Percentiles rank a stretch among this genome's conserved stretches.
These are phyloP conservation scores for Acrobasis repandana DNA, from an alignment of 2,888 invertebrate genomes.

Conservation along the genomic window DNA sequence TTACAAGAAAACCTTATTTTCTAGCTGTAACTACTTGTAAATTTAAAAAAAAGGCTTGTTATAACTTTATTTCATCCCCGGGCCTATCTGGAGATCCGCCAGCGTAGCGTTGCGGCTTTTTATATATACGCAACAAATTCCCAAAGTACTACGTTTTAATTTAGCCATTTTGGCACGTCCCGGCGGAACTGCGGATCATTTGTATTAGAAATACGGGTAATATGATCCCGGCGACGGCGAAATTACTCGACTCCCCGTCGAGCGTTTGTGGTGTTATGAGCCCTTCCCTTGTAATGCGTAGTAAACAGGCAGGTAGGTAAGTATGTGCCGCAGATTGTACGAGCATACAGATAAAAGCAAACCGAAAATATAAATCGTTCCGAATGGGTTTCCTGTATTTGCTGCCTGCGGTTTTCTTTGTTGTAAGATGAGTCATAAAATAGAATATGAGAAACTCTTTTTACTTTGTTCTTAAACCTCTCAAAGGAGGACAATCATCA, in stretches of 20 bases:
- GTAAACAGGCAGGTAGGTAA: not conserved
- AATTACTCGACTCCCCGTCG: conserved; percentile 47
- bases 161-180: conserved; percentile 76
- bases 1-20: too few relatives aligned
- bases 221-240: conserved; percentile 60
- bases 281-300: conserved; percentile 4
- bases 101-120: conserved; percentile 56
- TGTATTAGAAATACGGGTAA: conserved; percentile 67
- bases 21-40: too few relatives aligned
- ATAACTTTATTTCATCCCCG: conserved; percentile 8
- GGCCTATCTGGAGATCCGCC: conserved; percentile 59
- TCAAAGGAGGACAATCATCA: too few relatives aligned
- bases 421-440: not conserved
- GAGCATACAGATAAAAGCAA: not conserved
- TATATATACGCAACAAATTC: conserved; percentile 62
- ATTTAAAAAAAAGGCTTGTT: conserved; percentile 21
- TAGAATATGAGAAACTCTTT: not conserved
- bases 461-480: not conserved
- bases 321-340: not conserved
- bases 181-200: conserved; percentile 69
- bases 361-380: not conserved
- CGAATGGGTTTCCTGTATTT: not conserved
- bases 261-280: conserved; percentile 15
- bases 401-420: not conserved
- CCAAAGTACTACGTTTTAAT: conserved; percentile 70